Base-by-base conservation (phyloP, 1,140 invertebrate species). In the Lasaia peninsularis region DNA sequence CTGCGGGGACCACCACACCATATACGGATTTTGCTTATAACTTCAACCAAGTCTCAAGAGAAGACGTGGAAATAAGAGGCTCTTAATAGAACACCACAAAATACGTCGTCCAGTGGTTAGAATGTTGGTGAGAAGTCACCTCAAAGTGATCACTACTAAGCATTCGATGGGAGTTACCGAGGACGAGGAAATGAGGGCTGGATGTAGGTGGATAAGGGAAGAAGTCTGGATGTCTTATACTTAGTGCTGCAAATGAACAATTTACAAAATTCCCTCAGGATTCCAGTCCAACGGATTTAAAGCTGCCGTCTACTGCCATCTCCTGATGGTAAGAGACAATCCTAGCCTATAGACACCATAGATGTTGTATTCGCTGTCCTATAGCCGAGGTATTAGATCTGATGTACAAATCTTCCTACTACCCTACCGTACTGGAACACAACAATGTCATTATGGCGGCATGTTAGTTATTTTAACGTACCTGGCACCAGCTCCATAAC, bases 401-500 rank as follows among this genome's bases (percentile, higher is more conserved):
- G n/a, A n/a, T n/a, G n/a, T n/a, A n/a, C n/a, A n/a, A n/a, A n/a
- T n/a, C n/a, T n/a, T n/a, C n/a, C n/a, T n/a, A n/a, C n/a, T n/a
- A n/a, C n/a, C n/a, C n/a, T n/a, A n/a, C n/a, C n/a, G n/a, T n/a
- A n/a, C n/a, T n/a, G n/a, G n/a, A n/a, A n/a, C n/a, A n/a, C n/a
- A n/a, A n/a, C n/a, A n/a, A 35, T 9, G 2, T 20, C 14, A 11
- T 14, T 32, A 52, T 31, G 2, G 18, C 21, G 9, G 16, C 9
- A 20, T 11, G 11, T 6, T 28, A 9, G 28, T 44, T 18, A 14
- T 0, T n/a, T 18, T 11, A 51, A 1, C 52, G 78, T 85, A 96
- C 96, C 96, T 67, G 95, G 93, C n/a, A 98, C 97, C 55, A 98
- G 91, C 90, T 99, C 98, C 97, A 99, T 98, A 16, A 99, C 96